These are phyloP conservation scores for Lasius platythorax DNA, from an alignment of 2,888 invertebrate genomes.

Conservation along the genomic window DNA sequence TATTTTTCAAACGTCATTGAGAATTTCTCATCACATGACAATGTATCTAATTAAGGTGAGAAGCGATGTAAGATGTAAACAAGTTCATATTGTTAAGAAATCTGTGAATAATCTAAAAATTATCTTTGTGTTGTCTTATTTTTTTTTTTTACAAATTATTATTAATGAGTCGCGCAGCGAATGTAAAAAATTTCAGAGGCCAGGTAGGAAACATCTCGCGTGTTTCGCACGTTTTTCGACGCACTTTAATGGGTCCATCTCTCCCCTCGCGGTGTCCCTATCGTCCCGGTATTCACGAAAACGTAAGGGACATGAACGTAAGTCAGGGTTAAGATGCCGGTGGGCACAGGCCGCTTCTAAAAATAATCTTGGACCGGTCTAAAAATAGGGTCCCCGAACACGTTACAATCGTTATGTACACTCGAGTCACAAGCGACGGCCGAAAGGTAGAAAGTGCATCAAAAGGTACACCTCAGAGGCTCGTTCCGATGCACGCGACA, in stretches of 20 bases:
- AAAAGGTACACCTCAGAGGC: constrained; percentile 56
- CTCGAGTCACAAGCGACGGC: constrained; percentile 36
- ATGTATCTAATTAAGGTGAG: neutral
- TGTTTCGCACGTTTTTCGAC: constrained; percentile 11
- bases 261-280: constrained; percentile 6
- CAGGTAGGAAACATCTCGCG: constrained; percentile 19
- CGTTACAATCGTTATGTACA: constrained; percentile 54
- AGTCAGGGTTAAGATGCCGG: constrained; percentile 85
- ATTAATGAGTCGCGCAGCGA: neutral
- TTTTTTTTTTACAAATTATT: neutral
- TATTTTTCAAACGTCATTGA: neutral
- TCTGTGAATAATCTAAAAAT: neutral
- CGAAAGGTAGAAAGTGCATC: constrained; percentile 64
- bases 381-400: constrained; percentile 82
- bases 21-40: neutral
- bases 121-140: neutral
- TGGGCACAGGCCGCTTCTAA: constrained; percentile 82
- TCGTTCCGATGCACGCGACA: constrained; percentile 59
- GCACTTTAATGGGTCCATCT: constrained; percentile 29
- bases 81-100: neutral
- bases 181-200: constrained; percentile 16
- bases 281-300: constrained; percentile 52
- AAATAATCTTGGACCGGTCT: constrained; percentile 84
- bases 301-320: constrained; percentile 77
- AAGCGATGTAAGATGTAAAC: neutral